Evolutionary conservation across 2,888 invertebrate species (phyloP).

Genomic region (Amblyteles armatorius): DNA sequence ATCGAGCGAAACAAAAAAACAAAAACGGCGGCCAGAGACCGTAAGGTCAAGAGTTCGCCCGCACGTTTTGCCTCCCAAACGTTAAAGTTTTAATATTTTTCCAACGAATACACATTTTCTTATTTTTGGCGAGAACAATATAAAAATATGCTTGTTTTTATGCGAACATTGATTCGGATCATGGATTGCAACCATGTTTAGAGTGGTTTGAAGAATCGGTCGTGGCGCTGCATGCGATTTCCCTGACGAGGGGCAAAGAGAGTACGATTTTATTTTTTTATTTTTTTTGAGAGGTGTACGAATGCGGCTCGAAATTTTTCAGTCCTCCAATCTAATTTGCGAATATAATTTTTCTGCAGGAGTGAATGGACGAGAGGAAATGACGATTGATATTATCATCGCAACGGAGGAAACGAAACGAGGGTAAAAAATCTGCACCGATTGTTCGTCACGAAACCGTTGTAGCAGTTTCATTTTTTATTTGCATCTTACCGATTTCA

Average conservation of each 20-base stretch:
- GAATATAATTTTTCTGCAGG: constrained; percentile 31
- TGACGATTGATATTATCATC: constrained; percentile 33
- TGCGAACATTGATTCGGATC: neutral
- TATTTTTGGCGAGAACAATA: neutral
- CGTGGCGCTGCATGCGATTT: too few species aligned
- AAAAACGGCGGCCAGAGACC: neutral
- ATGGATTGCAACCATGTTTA: neutral
- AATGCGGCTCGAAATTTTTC: neutral
- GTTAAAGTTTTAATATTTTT: neutral
- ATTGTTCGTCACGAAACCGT: too few species aligned
- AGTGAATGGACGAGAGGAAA: constrained; percentile 30
- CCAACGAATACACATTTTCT: neutral
- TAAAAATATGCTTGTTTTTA: neutral
- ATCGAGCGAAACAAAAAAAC: too few species aligned
- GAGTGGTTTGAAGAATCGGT: neutral
- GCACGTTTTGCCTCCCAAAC: neutral
- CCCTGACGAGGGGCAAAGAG: neutral
- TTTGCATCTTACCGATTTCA: neutral
- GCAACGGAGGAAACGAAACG: constrained; percentile 63
- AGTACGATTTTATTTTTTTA: neutral
- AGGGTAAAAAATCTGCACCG: neutral
- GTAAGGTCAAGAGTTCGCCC: neutral
- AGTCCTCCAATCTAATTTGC: neutral
- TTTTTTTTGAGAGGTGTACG: neutral
- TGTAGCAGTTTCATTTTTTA: neutral